phyloP scores from a whole-genome alignment of 2,888 invertebrate genomes.

The Dilophus febrilis region DNA sequence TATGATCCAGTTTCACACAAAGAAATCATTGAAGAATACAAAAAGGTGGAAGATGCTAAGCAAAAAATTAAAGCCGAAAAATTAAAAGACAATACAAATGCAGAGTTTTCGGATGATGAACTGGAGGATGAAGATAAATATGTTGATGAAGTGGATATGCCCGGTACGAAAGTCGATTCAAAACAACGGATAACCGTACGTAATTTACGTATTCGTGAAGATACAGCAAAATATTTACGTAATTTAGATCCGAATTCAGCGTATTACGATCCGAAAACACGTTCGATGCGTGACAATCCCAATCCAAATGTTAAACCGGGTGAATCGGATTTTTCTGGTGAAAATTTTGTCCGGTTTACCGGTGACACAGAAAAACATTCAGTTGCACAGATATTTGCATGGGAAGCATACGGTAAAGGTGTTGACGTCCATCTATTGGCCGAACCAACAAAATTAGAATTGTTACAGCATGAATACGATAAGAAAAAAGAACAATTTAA shows the following conservation, averaged over 20 bases:
- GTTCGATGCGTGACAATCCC: conserved; percentile 97
- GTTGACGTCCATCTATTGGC: conserved; percentile 91
- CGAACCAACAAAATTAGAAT: conserved; percentile 92
- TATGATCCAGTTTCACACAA: conserved; percentile 82
- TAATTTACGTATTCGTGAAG: conserved; percentile 94
- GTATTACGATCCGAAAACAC: conserved; percentile 96
- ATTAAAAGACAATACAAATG: conserved; percentile 49
- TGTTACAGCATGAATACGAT: conserved; percentile 76
- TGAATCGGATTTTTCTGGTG: conserved; percentile 78
- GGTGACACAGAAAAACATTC: conserved; percentile 89
- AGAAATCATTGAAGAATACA: conserved; percentile 82
- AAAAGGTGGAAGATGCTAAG: conserved; percentile 85
- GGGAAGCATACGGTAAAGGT: conserved; percentile 88
- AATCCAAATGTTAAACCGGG: conserved; percentile 41
- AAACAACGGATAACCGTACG: conserved; percentile 98
- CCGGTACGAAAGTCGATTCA: conserved; percentile 97
- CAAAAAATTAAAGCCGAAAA: conserved; percentile 79
- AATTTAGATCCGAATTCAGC: conserved; percentile 96
- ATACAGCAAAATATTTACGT: conserved; percentile 94
- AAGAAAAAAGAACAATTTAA: conserved; percentile 82
- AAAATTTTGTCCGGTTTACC: conserved; percentile 87
- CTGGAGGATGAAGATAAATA: conserved; percentile 83
- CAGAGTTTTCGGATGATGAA: conserved; percentile 52
- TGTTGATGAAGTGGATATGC: conserved; percentile 93
- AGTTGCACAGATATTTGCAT: conserved; percentile 85